Evolutionary conservation across 1,140 invertebrate genomes (phyloP).

Genomic region (Scaptomyza graminum): DNA sequence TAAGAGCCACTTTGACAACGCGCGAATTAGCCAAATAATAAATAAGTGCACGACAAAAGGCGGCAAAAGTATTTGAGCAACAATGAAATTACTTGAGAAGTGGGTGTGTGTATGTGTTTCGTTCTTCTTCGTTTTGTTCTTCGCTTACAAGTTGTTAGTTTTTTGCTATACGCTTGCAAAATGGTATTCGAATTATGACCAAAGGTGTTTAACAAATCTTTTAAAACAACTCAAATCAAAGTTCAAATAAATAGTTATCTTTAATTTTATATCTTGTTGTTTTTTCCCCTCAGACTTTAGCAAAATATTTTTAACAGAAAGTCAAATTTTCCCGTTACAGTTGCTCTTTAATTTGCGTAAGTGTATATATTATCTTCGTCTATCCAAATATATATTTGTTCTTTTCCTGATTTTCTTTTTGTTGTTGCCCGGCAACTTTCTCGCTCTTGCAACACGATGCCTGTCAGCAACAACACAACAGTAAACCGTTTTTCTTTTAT

Average conservation of each 20-base stretch:
- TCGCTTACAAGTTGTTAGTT: not conserved
- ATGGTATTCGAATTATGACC: not conserved
- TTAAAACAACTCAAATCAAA: not conserved
- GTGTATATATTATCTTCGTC: too few species aligned
- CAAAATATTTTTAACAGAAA: too few species aligned
- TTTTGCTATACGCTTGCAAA: not conserved
- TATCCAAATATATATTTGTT: not conserved
- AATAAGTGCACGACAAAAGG: conserved; percentile 79
- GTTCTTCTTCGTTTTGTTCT: not conserved
- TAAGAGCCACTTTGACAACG: conserved; percentile 68
- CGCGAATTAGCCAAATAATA: conserved; percentile 82
- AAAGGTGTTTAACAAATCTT: not conserved
- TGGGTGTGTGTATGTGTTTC: conserved; percentile 12
- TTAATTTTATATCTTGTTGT: too few species aligned
- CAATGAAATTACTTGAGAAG: conserved; percentile 74
- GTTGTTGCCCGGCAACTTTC: conserved; percentile 48
- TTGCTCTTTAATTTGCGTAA: too few species aligned
- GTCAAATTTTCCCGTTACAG: too few species aligned
- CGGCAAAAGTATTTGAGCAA: conserved; percentile 71
- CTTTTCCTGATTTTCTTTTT: not conserved
- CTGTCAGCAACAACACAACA: conserved; percentile 26
- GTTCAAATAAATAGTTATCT: too few species aligned
- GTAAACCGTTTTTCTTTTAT: conserved; percentile 13
- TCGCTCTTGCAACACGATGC: conserved; percentile 15
- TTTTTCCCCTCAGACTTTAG: too few species aligned